phyloP scores from a whole-genome alignment of 2,113 vertebrate genomes.

The Propithecus coquereli region DNA sequence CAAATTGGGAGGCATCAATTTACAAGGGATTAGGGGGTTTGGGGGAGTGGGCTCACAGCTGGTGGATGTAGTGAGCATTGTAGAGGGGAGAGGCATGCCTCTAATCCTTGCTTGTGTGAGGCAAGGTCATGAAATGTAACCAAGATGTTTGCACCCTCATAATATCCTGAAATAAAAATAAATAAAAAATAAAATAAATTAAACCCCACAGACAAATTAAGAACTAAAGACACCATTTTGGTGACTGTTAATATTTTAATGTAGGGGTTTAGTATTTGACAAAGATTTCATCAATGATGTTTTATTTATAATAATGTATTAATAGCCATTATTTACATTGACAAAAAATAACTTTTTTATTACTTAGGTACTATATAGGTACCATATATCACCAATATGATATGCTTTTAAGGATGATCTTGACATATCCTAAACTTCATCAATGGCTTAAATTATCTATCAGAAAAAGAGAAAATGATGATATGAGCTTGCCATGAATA shows the following conservation, averaged over 20 bases:
- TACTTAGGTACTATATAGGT: not conserved
- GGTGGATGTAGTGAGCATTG: too few relatives aligned
- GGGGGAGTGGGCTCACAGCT: too few relatives aligned
- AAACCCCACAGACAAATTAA: not conserved
- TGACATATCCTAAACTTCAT: not conserved
- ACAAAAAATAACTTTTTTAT: not conserved
- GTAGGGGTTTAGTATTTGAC: not conserved
- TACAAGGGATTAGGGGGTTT: too few relatives aligned
- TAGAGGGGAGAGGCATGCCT: too few relatives aligned
- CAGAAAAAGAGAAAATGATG: not conserved
- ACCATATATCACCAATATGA: too few relatives aligned
- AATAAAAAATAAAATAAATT: too few relatives aligned
- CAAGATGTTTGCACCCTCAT: too few relatives aligned
- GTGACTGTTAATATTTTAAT: not conserved
- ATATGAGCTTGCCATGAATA: not conserved
- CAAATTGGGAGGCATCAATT: too few relatives aligned
- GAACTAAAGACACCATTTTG: not conserved
- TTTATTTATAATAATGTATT: not conserved
- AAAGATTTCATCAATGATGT: not conserved
- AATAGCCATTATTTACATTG: not conserved
- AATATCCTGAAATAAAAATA: too few relatives aligned
- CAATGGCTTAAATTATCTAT: not conserved
- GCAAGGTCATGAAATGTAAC: too few relatives aligned
- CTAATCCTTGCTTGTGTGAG: too few relatives aligned
- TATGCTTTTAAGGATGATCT: not conserved